Base-by-base conservation (phyloP, 2,888 invertebrate species). In the Troides oblongomaculatus region DNA sequence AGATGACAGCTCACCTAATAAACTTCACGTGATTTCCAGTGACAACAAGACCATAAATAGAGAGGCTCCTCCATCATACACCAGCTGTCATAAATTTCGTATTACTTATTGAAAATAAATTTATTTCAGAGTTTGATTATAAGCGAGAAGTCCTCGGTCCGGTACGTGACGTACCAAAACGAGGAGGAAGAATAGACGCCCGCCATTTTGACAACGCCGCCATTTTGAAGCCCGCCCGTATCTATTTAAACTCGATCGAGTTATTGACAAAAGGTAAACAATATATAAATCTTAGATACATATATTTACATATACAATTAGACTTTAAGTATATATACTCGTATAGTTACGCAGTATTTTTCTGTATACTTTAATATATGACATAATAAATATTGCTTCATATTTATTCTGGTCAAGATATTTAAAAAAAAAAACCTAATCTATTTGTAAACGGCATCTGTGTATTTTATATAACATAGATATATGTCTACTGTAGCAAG, bases 111-210 rank as follows among this genome's bases (percentile, higher is more conserved):
- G 39, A 39, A 1, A 39, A 39, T 39, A 0, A 30, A 30, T 8
- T 71, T 76, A 73, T 94, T 93, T 57, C 94, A 98, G 98, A 96
- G 96, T 25, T 90, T 98, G 73, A 96, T 98, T 76, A 95, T 97
- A 83, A 97, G 97, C 73, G 98, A 98, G 79, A 97, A 98, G 79
- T 96, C 98, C 66, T 97, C 98, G 61, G 98, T 99, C 50, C 95
- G 98, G 78, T 99, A 99, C 92, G 98, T 98, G 69, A 98, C 97
- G 82, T 99, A 98, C 90, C 97, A 97, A 87, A 97, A 97, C 86
- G 97, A 97, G 81, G 97, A 97, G 78, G 97, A 97, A 78, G 97
- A 97, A 81, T 92, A 86, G 81, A 76, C 64, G 65, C 74, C 78
- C 76, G 78, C 81, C 80, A 79, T 76, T 70, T 74, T 76, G 71